These are phyloP conservation scores for Benitochromis conjunctus DNA, from an alignment of 2,113 vertebrate genomes.

Conservation along the genomic window DNA sequence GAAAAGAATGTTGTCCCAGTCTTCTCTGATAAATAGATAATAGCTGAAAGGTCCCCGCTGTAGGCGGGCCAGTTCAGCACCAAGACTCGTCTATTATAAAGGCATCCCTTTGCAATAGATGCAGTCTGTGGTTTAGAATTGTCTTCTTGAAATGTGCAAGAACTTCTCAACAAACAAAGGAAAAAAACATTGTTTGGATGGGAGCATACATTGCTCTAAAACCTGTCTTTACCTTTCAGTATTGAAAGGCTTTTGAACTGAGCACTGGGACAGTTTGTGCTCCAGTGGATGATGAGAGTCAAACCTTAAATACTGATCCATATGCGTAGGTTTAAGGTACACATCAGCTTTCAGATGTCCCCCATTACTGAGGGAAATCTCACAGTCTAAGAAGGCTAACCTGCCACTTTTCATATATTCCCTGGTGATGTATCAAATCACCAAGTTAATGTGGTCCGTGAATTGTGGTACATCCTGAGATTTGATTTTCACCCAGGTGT, in stretches of 20 bases:
- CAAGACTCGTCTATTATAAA: neutral
- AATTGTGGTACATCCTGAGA: no score
- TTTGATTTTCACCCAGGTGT: no score
- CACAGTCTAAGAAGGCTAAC: no score
- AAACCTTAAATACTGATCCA: no score
- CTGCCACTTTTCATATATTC: no score
- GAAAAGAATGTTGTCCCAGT: neutral
- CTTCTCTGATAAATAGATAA: neutral
- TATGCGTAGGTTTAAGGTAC: no score
- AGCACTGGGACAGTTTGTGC: no score
- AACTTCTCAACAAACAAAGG: neutral
- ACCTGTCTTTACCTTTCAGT: rapidly evolving
- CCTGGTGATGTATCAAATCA: no score
- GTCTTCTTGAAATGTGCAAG: neutral
- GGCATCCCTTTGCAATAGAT: rapidly evolving
- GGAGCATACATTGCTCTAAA: neutral
- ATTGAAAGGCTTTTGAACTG: rapidly evolving
- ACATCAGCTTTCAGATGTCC: no score
- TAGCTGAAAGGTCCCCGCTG: neutral
- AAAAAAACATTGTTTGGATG: neutral
- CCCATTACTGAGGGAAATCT: no score
- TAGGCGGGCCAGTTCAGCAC: rapidly evolving
- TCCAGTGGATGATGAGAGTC: no score
- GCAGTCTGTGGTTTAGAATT: neutral
- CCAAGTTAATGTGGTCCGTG: no score